Evolutionary conservation across 2,797 vertebrate genomes (phyloP).

Genomic region (Pangasius sanitwongsei): DNA sequence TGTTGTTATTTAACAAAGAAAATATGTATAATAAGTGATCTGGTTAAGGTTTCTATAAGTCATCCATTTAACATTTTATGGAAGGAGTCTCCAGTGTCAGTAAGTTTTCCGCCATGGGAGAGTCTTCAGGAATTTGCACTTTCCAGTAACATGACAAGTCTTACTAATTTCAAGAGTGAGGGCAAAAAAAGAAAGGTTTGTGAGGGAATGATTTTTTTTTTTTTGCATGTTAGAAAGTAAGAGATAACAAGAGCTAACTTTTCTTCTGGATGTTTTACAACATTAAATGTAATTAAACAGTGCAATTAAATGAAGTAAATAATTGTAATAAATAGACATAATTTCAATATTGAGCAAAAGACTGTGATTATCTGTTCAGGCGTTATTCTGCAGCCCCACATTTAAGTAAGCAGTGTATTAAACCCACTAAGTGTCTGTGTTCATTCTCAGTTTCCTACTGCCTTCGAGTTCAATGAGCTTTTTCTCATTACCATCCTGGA

Average conservation of each 20-base stretch:
- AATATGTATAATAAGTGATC: background rate
- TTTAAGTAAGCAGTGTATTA: background rate
- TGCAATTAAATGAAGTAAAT: no score
- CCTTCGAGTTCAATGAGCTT: slow-evolving; percentile 95
- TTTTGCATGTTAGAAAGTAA: background rate
- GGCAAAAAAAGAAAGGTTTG: background rate
- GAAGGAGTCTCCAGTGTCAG: background rate
- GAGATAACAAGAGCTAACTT: background rate
- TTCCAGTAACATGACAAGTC: background rate
- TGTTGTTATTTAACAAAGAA: background rate
- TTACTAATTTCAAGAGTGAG: background rate
- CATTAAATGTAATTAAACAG: background rate
- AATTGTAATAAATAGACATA: background rate
- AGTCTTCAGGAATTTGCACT: background rate
- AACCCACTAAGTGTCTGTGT: slow-evolving; percentile 1
- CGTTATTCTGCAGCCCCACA: background rate
- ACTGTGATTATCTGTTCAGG: background rate
- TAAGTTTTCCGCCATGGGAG: background rate
- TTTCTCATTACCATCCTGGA: slow-evolving; percentile 93
- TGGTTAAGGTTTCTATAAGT: background rate
- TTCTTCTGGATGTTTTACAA: background rate
- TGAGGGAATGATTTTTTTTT: background rate
- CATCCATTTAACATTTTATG: background rate
- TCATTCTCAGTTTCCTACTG: slow-evolving; percentile 86
- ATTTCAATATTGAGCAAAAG: background rate